phyloP scores from a whole-genome alignment of 35 echinoderm and acorn worm genomes.

The Stichopus chloronotus region DNA sequence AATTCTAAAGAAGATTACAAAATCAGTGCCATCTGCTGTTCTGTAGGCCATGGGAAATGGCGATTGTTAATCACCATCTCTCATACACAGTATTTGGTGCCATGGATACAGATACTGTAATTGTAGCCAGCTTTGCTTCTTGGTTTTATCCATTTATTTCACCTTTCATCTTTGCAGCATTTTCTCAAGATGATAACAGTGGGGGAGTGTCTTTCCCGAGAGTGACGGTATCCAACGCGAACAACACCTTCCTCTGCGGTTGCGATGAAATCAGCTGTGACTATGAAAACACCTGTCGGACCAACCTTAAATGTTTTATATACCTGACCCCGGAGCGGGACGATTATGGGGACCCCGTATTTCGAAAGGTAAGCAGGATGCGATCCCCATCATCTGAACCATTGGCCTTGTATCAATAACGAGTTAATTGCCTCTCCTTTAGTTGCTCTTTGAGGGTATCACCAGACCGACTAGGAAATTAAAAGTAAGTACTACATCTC shows the following conservation, averaged over 20 bases:
- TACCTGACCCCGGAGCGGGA: not conserved
- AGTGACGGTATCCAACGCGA: not conserved
- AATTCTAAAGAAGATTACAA: too few species aligned
- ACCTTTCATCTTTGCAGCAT: not conserved
- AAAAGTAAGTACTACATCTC: not conserved
- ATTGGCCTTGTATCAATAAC: not conserved
- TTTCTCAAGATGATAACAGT: constrained; percentile 13
- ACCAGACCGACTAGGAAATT: not conserved
- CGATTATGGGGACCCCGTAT: constrained; percentile 25
- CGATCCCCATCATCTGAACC: not conserved
- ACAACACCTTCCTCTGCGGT: constrained; percentile 29
- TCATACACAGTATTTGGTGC: too few species aligned
- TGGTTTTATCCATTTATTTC: not conserved
- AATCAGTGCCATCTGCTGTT: too few species aligned
- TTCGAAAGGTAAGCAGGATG: constrained; percentile 18
- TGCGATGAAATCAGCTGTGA: constrained; percentile 52
- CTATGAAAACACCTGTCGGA: constrained; percentile 25
- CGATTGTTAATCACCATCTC: too few species aligned
- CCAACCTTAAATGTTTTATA: constrained; percentile 38
- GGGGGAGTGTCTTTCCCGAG: not conserved
- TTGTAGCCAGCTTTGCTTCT: too few species aligned
- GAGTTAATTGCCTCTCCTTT: not conserved
- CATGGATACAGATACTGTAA: too few species aligned
- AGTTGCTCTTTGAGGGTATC: not conserved
- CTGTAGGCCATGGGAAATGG: too few species aligned